Evolutionary conservation across 2,113 vertebrate species (phyloP).

Genomic region (Hippocampus comes): DNA sequence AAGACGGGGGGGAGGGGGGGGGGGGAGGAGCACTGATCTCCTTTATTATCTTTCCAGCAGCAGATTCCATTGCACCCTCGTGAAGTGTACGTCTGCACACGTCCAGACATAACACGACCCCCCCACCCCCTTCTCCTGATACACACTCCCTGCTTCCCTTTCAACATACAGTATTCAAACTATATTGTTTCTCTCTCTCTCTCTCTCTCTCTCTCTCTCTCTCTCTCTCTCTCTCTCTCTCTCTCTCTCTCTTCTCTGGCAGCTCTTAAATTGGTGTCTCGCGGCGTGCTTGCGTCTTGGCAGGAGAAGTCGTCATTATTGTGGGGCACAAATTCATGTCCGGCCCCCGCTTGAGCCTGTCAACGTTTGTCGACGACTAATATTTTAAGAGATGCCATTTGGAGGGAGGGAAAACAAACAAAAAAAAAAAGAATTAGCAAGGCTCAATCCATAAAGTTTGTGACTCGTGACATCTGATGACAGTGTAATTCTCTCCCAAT

Average conservation of each 20-base stretch:
- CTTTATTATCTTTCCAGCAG: slow-evolving; percentile 92
- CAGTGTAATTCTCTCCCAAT: neutral
- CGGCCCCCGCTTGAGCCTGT: slow-evolving; percentile 42
- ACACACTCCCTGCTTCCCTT: slow-evolving; percentile 1
- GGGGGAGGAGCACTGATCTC: slow-evolving; percentile 85
- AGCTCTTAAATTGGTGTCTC: slow-evolving; percentile 83
- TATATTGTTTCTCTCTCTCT: neutral
- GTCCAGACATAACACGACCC: slow-evolving; percentile 79
- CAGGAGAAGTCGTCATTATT: slow-evolving; percentile 70
- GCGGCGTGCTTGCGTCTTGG: slow-evolving; percentile 57
- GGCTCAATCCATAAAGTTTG: slow-evolving; percentile 10
- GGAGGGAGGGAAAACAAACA: slow-evolving; percentile 12
- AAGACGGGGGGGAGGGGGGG: slow-evolving; percentile 83
- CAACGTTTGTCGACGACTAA: slow-evolving; percentile 56
- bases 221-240: neutral
- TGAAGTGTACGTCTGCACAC: slow-evolving; percentile 74
- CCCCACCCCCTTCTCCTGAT: neutral
- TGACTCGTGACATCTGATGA: slow-evolving; percentile 6
- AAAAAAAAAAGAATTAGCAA: neutral
- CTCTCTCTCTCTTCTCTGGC: slow-evolving; percentile 45
- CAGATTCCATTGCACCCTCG: slow-evolving; percentile 83
- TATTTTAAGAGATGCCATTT: slow-evolving; percentile 38
- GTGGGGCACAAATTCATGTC: slow-evolving; percentile 37
- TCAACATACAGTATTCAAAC: neutral
- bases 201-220: too few relatives aligned